Evolutionary conservation across 2,113 vertebrate genomes (phyloP).

Genomic region (Equus przewalskii): DNA sequence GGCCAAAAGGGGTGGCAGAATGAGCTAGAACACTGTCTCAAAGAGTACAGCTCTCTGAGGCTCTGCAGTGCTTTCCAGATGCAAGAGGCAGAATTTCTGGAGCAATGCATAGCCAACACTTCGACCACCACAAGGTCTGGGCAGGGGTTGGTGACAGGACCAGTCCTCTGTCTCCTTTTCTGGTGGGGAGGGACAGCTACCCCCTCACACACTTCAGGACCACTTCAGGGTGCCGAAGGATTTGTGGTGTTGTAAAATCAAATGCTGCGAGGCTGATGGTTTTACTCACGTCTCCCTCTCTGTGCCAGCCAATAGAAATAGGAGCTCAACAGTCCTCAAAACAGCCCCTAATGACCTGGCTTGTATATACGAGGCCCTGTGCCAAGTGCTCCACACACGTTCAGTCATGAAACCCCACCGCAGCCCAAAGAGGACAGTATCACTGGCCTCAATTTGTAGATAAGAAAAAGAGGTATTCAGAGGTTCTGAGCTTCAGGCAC

Average conservation of each 20-base stretch:
- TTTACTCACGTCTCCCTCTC: background rate
- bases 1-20: background rate
- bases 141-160: background rate
- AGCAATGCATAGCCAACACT: background rate
- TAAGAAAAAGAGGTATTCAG: background rate
- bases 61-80: background rate
- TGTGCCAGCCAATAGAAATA: background rate
- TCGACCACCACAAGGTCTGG: background rate
- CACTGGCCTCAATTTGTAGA: background rate
- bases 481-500: background rate
- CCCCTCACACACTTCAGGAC: background rate
- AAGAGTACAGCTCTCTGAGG: background rate
- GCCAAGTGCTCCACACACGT: accelerated
- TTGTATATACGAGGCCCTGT: background rate
- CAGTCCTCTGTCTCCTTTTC: background rate
- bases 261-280: background rate
- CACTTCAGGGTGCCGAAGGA: background rate
- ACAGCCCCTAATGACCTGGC: too few species aligned
- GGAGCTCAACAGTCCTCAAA: background rate
- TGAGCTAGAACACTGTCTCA: background rate
- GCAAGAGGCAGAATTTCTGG: background rate
- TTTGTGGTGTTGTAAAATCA: background rate
- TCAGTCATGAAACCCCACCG: background rate
- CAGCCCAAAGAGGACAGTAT: background rate
- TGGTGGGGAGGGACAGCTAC: background rate